A percentile compares a stretch with the other conserved stretches of the same genome.
Conservation (phyloP, 2,888 invertebrate genomes). For the Junonia oenone region DNA sequence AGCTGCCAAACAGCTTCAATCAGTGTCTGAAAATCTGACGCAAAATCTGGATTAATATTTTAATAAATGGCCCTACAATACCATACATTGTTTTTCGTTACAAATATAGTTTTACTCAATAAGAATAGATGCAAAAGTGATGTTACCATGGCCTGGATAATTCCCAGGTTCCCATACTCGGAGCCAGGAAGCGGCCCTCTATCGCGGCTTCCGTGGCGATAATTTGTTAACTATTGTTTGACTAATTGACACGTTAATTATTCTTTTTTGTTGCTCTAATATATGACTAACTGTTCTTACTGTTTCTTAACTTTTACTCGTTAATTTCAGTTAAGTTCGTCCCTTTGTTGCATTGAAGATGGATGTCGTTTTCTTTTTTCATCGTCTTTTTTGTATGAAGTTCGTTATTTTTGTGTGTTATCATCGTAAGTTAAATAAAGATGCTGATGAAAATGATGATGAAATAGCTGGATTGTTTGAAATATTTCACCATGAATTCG, state of each 20-base stretch:
- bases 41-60: too few relatives aligned
- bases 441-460: too few relatives aligned
- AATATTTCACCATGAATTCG: too few relatives aligned
- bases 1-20: too few relatives aligned
- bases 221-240: slow-evolving; percentile 20
- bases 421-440: too few relatives aligned
- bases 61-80: too few relatives aligned
- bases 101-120: too few relatives aligned
- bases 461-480: too few relatives aligned
- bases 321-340: neutral
- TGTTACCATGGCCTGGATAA: slow-evolving; percentile 24
- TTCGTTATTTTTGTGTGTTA: too few relatives aligned
- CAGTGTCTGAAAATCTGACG: too few relatives aligned
- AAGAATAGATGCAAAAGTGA: slow-evolving; percentile 8
- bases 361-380: neutral
- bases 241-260: slow-evolving; percentile 22
- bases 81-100: too few relatives aligned
- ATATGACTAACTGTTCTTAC: neutral
- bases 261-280: slow-evolving; percentile 4
- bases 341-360: neutral
- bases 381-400: neutral
- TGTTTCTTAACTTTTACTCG: neutral
- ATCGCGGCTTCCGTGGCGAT: slow-evolving; percentile 24
- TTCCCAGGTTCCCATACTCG: slow-evolving; percentile 22
- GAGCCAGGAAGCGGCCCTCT: slow-evolving; percentile 21